Evolutionary conservation across 2,888 invertebrate genomes (phyloP).

Genomic region (Sceliomorpha sp.): DNA sequence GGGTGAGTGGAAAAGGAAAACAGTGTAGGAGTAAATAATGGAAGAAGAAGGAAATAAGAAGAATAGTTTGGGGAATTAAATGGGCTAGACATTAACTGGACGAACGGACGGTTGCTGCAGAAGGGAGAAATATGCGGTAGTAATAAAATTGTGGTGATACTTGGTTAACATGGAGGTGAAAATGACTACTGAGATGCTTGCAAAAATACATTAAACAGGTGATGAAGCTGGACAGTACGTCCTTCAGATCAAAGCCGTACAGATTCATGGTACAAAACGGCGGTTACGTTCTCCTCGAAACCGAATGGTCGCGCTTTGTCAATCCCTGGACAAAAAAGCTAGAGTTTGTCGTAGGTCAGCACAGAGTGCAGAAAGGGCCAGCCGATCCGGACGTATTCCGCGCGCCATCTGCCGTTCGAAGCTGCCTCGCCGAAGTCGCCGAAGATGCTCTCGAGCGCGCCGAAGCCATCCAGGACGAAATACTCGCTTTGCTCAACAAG

Average conservation of each 20-base stretch:
- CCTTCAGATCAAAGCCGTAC: slow-evolving; percentile 88
- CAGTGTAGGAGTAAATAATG: too few species aligned
- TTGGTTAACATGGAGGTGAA: slow-evolving; percentile 3
- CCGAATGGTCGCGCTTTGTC: slow-evolving; percentile 95
- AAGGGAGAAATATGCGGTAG: too few species aligned
- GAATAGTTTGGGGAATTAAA: too few species aligned
- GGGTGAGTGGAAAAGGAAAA: too few species aligned
- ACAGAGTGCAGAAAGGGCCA: slow-evolving; percentile 89
- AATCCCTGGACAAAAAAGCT: slow-evolving; percentile 96
- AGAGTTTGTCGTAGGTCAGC: slow-evolving; percentile 93
- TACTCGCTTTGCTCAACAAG: slow-evolving; percentile 86
- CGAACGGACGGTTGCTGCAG: too few species aligned
- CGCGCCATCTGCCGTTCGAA: slow-evolving; percentile 72
- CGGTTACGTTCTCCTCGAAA: slow-evolving; percentile 90
- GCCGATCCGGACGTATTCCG: slow-evolving; percentile 88
- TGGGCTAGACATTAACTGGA: too few species aligned
- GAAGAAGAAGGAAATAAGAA: too few species aligned
- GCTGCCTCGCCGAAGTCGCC: slow-evolving; percentile 78
- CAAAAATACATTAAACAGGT: slow-evolving; percentile 80
- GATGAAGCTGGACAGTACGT: slow-evolving; percentile 86
- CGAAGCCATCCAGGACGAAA: slow-evolving; percentile 84
- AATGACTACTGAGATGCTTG: slow-evolving; percentile 35
- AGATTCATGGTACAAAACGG: slow-evolving; percentile 92
- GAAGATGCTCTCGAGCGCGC: slow-evolving; percentile 85
- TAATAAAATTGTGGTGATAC: slow-evolving; percentile 28